Evolutionary conservation across 2,113 vertebrate species (phyloP), one percentile per base, ranked within the genome.

Genomic region (Hydropotes inermis): DNA sequence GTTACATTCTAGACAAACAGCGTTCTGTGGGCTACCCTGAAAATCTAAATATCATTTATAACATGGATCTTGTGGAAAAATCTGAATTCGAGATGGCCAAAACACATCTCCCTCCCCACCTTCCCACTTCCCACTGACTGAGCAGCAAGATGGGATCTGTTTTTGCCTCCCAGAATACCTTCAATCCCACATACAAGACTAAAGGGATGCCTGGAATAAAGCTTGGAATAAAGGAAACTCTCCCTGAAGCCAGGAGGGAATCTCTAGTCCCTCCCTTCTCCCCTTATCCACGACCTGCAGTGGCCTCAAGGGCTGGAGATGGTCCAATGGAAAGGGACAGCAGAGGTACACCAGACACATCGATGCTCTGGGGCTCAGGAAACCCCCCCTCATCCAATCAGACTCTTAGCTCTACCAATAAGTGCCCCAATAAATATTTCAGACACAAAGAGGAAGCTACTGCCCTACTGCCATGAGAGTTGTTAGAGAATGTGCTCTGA

Each of bases 41-140:
- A 97, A 91, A 91, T 83, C 64, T 76, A 94, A 91, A 8, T 91
- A 91, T 82, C 27, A 50, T 33, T 64, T 93, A n/a, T 58, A 89
- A 76, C 30, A 43, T 60, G 47, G 55, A 52, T 70, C 36, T 30
- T 83, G 36, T 17, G 39, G 61, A 0, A 82, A 45, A 88, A 60
- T 78, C 57, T 74, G 52, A 91, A 33, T 85, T 57, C 76, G 60
- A 79, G 61, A 60, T n/a, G 43, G 12, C 45, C 60, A 95, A 90
- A 70, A 36, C 27, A 58, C 25, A 15, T 25, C 30, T 70, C 47
- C 16, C 9, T 13, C 17, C 19, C 45, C 17, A 33, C 52, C 55
- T 45, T 45, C 33, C 33, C 39, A 50, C 17, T 33, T 70, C 52
- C 74, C 39, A 23, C 13, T 36, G 30, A 58, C 14, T 27, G 27